phyloP scores from a whole-genome alignment of 2,113 vertebrate genomes.

The Illadopsis cleaveri region DNA sequence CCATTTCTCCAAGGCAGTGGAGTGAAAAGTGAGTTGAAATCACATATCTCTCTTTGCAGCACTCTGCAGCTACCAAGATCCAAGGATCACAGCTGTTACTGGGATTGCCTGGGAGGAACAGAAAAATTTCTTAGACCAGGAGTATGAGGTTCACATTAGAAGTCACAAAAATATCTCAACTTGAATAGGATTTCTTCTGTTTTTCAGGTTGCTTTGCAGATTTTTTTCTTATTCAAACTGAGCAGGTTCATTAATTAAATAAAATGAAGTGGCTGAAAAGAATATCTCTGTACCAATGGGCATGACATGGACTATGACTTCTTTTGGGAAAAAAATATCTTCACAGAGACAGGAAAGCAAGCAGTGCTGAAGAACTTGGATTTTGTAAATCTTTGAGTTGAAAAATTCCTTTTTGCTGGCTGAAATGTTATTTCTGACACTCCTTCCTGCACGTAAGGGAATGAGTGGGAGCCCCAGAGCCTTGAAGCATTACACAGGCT shows the following conservation, averaged over 20 bases:
- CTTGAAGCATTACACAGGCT: neutral
- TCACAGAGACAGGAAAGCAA: neutral
- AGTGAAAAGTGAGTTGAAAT: neutral
- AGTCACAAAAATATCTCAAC: neutral
- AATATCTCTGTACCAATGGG: neutral
- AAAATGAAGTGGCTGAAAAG: neutral
- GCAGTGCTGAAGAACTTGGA: neutral
- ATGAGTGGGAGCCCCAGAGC: neutral
- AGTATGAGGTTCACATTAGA: neutral
- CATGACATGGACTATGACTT: neutral
- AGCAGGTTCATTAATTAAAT: neutral
- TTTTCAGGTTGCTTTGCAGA: neutral
- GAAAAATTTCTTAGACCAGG: neutral
- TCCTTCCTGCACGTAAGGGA: neutral
- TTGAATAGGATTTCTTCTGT: neutral
- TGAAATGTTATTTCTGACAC: slow-evolving; percentile 5
- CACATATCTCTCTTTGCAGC: neutral
- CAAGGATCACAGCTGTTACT: neutral
- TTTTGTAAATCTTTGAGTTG: neutral
- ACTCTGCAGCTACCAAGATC: neutral
- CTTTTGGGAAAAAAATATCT: neutral
- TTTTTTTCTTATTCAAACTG: neutral
- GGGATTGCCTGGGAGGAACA: neutral
- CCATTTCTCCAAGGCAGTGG: neutral
- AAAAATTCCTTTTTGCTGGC: neutral